Conservation (phyloP, 1,140 invertebrate genomes). For the Cepaea nemoralis region DNA sequence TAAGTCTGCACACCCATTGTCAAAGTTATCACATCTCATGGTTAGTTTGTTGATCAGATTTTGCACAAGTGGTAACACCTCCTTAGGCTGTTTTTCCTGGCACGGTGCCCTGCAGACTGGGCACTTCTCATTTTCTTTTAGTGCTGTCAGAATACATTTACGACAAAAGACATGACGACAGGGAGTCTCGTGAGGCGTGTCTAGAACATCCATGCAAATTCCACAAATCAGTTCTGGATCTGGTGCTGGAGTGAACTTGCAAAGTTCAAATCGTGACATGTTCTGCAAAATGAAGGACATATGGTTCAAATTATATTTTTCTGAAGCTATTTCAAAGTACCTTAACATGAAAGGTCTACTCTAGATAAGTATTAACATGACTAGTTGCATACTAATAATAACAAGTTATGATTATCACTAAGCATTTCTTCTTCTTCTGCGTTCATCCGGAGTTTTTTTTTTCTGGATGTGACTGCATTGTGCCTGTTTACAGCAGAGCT, state of each 20-base stretch:
- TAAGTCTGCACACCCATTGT: conserved; percentile 54
- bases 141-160: conserved; percentile 61
- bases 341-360: no score
- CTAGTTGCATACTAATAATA: no score
- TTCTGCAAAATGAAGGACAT: not conserved
- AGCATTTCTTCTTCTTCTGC: no score
- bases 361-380: no score
- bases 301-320: not conserved
- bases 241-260: conserved; percentile 62
- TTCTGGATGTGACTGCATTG: no score
- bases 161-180: conserved; percentile 68
- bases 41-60: conserved; percentile 64
- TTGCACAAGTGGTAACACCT: conserved; percentile 63
- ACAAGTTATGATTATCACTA: no score
- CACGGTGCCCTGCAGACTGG: conserved; percentile 58
- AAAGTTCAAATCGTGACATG: conserved; percentile 65
- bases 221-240: conserved; percentile 64
- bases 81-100: conserved; percentile 49
- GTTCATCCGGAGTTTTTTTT: no score
- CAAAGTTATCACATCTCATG: conserved; percentile 53
- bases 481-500: no score
- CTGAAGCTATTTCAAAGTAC: no score
- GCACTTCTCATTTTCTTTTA: conserved; percentile 55
- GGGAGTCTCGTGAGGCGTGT: conserved; percentile 59
- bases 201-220: conserved; percentile 66